Conservation (phyloP, 2,113 vertebrate genomes). For the Festucalex cinctus region DNA sequence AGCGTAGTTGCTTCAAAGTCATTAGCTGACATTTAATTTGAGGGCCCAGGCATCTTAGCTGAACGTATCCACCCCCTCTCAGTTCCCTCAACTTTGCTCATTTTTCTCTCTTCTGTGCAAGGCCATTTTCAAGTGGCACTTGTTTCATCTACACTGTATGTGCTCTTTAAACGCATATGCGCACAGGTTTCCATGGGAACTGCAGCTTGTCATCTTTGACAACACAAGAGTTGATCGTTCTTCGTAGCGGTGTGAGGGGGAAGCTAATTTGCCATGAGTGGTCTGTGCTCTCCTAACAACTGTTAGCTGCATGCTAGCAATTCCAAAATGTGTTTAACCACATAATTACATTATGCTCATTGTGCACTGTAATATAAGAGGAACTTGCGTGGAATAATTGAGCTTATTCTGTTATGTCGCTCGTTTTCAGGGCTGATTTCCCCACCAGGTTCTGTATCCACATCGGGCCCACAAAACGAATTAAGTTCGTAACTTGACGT, state of each 20-base stretch:
- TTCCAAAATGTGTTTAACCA: not conserved
- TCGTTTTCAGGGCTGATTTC: not conserved
- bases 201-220: slow-evolving; percentile 39
- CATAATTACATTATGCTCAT: not conserved
- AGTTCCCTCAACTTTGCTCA: not conserved
- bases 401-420: not conserved
- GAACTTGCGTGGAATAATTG: no score
- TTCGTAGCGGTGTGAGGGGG: slow-evolving; percentile 11
- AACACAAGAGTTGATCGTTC: slow-evolving; percentile 31
- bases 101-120: slow-evolving; percentile 5
- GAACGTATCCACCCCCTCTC: not conserved
- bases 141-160: slow-evolving; percentile 18
- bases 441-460: not conserved
- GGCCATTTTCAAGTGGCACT: slow-evolving; percentile 12
- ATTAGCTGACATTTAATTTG: slow-evolving; percentile 5
- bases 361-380: not conserved
- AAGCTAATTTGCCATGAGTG: slow-evolving; percentile 32
- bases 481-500: no score
- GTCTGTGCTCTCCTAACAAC: slow-evolving; percentile 27
- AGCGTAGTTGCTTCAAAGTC: not conserved
- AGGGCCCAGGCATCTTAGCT: not conserved
- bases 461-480: no score
- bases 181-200: slow-evolving; percentile 61
- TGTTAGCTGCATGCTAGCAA: slow-evolving; percentile 28
- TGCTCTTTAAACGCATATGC: slow-evolving; percentile 15